Evolutionary conservation across 2,113 vertebrate species (phyloP).

Genomic region (Rhabdomys dilectus): DNA sequence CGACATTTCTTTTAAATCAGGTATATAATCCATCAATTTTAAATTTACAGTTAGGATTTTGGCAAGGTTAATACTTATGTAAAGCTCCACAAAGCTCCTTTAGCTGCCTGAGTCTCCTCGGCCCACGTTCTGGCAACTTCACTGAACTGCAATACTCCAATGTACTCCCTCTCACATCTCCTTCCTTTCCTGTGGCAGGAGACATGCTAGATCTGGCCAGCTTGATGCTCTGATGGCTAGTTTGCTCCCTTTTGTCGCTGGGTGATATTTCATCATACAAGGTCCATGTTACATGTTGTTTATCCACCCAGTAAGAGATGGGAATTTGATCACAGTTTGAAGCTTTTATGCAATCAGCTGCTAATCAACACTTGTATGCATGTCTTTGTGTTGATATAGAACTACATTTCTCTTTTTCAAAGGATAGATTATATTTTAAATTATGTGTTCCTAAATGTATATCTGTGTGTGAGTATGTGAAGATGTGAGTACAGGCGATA

Average conservation of each 20-base stretch:
- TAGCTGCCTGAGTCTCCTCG: neutral
- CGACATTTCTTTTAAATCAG: constrained; percentile 34
- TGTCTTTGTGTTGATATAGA: neutral
- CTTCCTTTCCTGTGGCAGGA: neutral
- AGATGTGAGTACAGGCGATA: neutral
- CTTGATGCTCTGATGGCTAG: neutral
- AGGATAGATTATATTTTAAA: neutral
- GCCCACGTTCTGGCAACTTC: neutral
- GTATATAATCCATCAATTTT: constrained; percentile 39
- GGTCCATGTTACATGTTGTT: neutral
- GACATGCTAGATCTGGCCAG: neutral
- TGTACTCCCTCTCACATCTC: neutral
- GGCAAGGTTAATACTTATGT: constrained; percentile 5
- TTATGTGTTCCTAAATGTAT: neutral
- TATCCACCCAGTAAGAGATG: neutral
- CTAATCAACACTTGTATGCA: neutral
- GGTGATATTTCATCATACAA: neutral
- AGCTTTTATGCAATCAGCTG: neutral
- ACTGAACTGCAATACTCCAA: neutral
- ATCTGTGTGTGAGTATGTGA: neutral
- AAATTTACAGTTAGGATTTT: neutral
- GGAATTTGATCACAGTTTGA: constrained; percentile 8
- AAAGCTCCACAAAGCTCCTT: neutral
- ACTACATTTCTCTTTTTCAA: neutral
- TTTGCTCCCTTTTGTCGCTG: constrained; percentile 27